phyloP scores from a whole-genome alignment of 2,113 vertebrate genomes.

The Neopipo cinnamomea region DNA sequence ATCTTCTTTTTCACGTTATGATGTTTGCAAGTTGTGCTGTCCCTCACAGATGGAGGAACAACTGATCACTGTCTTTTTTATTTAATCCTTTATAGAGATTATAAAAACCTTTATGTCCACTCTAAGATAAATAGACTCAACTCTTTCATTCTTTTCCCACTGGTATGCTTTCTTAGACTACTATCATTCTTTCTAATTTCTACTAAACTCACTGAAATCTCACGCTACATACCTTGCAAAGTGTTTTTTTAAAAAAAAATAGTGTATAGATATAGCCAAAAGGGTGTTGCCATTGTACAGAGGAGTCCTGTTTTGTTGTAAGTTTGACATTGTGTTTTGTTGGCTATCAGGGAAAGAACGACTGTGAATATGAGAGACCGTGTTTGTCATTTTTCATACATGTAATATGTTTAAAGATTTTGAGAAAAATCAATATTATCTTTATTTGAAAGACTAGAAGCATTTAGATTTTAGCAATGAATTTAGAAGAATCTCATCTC shows the following conservation, averaged over 20 bases:
- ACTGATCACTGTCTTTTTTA: neutral
- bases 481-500: neutral
- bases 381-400: neutral
- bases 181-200: neutral
- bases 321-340: neutral
- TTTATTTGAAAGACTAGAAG: neutral
- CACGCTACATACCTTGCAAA: neutral
- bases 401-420: neutral
- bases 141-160: neutral
- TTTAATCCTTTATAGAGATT: neutral
- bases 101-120: rapidly evolving
- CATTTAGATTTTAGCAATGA: constrained; percentile 16
- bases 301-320: neutral
- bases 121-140: neutral
- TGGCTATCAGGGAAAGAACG: neutral
- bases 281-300: neutral
- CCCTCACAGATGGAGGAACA: neutral
- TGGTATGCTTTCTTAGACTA: neutral
- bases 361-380: neutral
- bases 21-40: neutral
- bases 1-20: neutral
- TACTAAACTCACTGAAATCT: neutral
- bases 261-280: neutral
- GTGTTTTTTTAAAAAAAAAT: neutral
- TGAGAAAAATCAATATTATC: neutral